Evolutionary conservation across 1,140 invertebrate genomes (phyloP), one percentile per base, ranked within the genome.

Genomic region (Camponotus vicinus): DNA sequence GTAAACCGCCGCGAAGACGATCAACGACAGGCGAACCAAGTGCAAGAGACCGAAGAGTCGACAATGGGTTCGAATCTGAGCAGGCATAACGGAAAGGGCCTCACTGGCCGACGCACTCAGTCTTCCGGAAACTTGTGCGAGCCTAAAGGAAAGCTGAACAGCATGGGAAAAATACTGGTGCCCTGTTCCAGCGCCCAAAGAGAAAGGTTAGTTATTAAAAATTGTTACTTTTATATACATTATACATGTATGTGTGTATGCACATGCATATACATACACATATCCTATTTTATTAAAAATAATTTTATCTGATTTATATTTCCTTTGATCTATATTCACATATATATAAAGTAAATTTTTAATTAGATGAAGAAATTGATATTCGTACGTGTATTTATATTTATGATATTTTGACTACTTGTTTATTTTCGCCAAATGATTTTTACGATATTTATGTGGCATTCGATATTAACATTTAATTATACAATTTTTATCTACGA

Each of bases 11-110:
- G 1, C 52, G 75, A 87, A 32, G 63, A 63, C n/a, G 75, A 70
- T 13, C 79, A 64, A 27, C 13, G 49, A 52, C 64, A 79, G 49
- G 67, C 84, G 67, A 63, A 64, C 2, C 49, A 69, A 21, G 37
- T 66, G 21, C 70, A 79, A 9, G 7, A 11, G 7, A 63, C 9
- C 13, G 76, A 86, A 70, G 67, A 80, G 32, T 13, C 71, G 55
- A 93, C 93, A 83, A 97, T 97, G 97, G 97, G 97, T 88, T 97
- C 97, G 40, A 97, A 97, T 94, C 95, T 97, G 82, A 97, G 97
- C 93, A 96, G 97, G 55, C 97, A 97, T 92, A 97, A 96, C 86
- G 96, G 96, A 82, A 97, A 97, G 93, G 97, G 96, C 85, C 94
- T 96, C 90, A 95, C 96, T 21, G 97, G 97, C 55, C 96, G 97